Percentiles rank a stretch among this genome's conserved stretches.
These are phyloP conservation scores for Pantherophis guttatus DNA, from an alignment of 2,113 vertebrate genomes.

Conservation along the genomic window DNA sequence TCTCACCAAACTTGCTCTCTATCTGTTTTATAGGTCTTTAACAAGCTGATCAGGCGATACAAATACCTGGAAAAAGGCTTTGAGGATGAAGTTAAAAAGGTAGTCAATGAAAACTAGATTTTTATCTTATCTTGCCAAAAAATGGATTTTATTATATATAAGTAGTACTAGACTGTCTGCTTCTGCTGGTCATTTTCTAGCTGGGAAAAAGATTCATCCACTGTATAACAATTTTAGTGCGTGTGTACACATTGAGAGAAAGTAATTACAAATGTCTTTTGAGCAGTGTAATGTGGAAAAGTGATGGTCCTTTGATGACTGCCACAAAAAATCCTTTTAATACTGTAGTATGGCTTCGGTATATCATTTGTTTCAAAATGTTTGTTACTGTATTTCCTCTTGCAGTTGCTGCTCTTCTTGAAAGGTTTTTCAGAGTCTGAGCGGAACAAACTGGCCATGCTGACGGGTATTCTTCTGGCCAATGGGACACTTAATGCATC, in stretches of 20 bases:
- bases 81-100: conserved; percentile 99
- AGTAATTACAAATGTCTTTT: not conserved
- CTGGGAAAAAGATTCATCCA: not conserved
- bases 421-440: conserved; percentile 98
- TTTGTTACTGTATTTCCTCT: not conserved
- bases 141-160: not conserved
- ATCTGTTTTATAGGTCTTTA: conserved; percentile 88
- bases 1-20: not conserved
- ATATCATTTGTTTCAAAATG: not conserved
- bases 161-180: not conserved
- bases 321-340: not conserved
- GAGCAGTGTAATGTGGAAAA: not conserved
- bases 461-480: conserved; percentile 95
- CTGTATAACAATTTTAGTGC: not conserved
- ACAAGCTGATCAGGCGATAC: conserved; percentile 99
- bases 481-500: conserved; percentile 94
- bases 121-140: not conserved
- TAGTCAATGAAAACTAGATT: not conserved
- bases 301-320: not conserved
- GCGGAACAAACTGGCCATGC: conserved; percentile 97
- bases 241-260: not conserved
- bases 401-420: conserved; percentile 94
- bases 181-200: not conserved
- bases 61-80: conserved; percentile 99
- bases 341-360: not conserved